Base-by-base conservation (phyloP, 1,140 invertebrate species). In the Danaus melanippus region DNA sequence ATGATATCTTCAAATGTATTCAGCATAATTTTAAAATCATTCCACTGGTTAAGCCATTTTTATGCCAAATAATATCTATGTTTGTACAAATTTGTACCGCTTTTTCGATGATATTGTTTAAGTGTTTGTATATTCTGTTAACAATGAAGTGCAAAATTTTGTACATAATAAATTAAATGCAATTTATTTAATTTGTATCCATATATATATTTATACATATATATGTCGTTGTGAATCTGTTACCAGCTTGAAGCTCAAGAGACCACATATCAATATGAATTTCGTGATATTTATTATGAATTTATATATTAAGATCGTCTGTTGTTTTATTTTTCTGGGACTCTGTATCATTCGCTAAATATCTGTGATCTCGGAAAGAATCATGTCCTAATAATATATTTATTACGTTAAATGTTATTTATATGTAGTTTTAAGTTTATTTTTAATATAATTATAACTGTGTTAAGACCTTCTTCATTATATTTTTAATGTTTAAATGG, bases 201-300 rank as follows among this genome's bases (percentile, higher is more conserved):
- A 48, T 52, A 49, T 50, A 54, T 42, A 42, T 55, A 39, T 42
- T 56, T 69, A 48, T 52, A 49, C 50, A 54, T 42, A 42, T 55
- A 39, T 42, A 57, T 69, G 64, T 66, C 64, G 64, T 74, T 80
- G 72, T 78, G 63, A 72, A 74, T 71, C 65, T 73, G 72, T 83
- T 84, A 82, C 80, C 74, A 71, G 73, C 76, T 79, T 56, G 58
- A 75, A 74, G 79, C 82, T 85, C 79, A 83, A 82, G 66, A 67
- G 74, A 53, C 61, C 58, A 79, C 81, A 85, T 85, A 82, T 83
- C 79, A 76, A 32, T 75, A 64, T 49, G 53, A 66, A 63, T 12
- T 51, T 53, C 10, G 58, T 60, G 53, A 60, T 60, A 52, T 60
- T 60, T 60, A 60, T 56, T 32, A 7, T 32, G 21, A 32, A 32